Conservation (phyloP, 2,888 invertebrate genomes). For the Macaria notata region DNA sequence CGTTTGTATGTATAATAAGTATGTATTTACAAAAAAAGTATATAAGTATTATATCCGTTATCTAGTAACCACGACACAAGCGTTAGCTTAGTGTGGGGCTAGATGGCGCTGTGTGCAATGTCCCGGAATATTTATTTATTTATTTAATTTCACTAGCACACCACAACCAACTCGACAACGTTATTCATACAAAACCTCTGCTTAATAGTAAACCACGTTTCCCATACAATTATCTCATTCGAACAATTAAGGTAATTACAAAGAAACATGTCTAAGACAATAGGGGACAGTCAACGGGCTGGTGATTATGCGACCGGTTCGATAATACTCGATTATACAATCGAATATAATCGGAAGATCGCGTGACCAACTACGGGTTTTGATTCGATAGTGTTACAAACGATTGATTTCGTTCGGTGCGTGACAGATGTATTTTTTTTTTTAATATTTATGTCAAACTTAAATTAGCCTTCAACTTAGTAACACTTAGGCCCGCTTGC, state of each 20-base stretch:
- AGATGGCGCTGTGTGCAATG: no score
- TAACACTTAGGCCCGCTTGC: no score
- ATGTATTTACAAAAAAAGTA: no score
- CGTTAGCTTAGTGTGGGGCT: no score
- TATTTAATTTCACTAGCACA: no score
- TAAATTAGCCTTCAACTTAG: no score
- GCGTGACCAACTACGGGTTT: constrained; percentile 11
- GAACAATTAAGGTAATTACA: constrained; percentile 18
- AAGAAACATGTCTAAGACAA: constrained; percentile 19
- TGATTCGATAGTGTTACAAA: constrained; percentile 11
- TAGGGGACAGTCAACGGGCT: constrained; percentile 16
- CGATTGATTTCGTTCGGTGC: constrained; percentile 3
- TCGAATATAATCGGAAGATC: constrained; percentile 18
- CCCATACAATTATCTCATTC: constrained; percentile 20
- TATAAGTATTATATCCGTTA: no score
- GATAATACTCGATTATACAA: constrained; percentile 23
- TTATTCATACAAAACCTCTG: not conserved
- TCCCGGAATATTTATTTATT: no score
- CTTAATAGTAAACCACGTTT: constrained; percentile 16
- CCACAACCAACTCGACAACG: no score
- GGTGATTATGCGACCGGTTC: constrained; percentile 16
- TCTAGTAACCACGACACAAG: no score
- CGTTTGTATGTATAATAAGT: no score
- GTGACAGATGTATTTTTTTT: not conserved
- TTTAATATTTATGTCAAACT: no score